phyloP scores from a whole-genome alignment of 2,113 vertebrate genomes.

The Tupaia chinensis region DNA sequence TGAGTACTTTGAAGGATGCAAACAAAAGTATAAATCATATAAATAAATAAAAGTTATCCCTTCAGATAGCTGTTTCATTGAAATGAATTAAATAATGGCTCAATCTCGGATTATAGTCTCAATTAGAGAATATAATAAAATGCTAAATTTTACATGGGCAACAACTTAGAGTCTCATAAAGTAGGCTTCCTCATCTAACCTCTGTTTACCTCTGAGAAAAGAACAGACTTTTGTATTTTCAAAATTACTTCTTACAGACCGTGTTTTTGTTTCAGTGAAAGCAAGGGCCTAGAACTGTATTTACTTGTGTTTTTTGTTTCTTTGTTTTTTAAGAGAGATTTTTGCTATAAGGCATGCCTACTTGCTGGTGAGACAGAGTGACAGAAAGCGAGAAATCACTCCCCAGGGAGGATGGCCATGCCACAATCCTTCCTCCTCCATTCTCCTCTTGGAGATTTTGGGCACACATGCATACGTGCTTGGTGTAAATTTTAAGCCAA shows the following conservation, averaged over 20 bases:
- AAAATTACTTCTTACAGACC: slow-evolving; percentile 5
- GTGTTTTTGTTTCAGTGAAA: slow-evolving; percentile 9
- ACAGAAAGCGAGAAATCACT: no score
- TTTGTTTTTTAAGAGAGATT: no score
- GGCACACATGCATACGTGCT: no score
- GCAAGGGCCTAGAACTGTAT: not conserved
- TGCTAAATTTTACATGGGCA: not conserved
- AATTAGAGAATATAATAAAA: slow-evolving; percentile 37
- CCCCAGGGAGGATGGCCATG: no score
- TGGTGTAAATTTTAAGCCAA: no score
- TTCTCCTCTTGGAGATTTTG: no score
- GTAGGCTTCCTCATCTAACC: not conserved
- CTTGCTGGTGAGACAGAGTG: no score
- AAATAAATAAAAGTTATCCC: not conserved
- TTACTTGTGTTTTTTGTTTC: not conserved
- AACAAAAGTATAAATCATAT: slow-evolving; percentile 8
- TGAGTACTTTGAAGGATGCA: slow-evolving; percentile 33
- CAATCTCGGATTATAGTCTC: not conserved
- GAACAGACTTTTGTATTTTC: not conserved
- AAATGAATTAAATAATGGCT: not conserved
- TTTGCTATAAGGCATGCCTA: no score
- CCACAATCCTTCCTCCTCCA: no score
- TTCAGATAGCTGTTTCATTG: slow-evolving; percentile 31
- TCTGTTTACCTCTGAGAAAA: not conserved
- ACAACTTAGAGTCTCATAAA: not conserved